Evolutionary conservation across 2,113 vertebrate species (phyloP), one percentile per base, ranked within the genome.

Genomic region (Apodemus speciosus): DNA sequence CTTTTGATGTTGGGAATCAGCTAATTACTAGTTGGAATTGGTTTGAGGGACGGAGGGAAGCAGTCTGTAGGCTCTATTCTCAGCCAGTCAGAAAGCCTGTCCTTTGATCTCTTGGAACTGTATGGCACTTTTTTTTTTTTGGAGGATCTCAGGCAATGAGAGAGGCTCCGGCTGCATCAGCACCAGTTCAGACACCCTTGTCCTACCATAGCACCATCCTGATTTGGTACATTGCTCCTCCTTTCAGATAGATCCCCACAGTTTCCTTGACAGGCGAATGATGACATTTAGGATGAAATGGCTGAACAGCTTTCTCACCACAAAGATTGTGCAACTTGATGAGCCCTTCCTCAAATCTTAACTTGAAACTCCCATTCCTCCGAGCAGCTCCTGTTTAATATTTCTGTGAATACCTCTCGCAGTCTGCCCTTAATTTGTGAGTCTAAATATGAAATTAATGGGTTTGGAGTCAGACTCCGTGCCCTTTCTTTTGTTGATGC

Each of bases 21-120:
- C 96, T 98, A 98, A 98, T 98, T 98, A 98, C 96, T 95, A 94
- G 96, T 96, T 89, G 53, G 97, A 97, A 97, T 96, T 97, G 94
- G 95, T 97, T 97, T 95, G 95, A 92, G 97, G 97, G 95, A 96
- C 79, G 51, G 43, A 46, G 95, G 95, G 96, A 97, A 97, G 94
- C 94, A 79, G 96, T 96, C 88, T 95, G 96, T 96, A 97, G 95
- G 94, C 95, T 95, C 93, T 95, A 88, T 96, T 97, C 96, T 96
- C 95, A 95, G 94, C 85, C 95, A 89, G 38, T 69, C 40, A 9
- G 14, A 69, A 80, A 76, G 85, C 76, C 90, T 97, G 92, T 97
- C 66, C 97, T 98, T 98, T 98, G 97, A 98, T 98, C 93, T 97
- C 83, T 94, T 94, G 91, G 75, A 96, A 96, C 94, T 97, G 92